Evolutionary conservation across 2,797 vertebrate species (phyloP).

Genomic region (Sebastolobus altivelis): DNA sequence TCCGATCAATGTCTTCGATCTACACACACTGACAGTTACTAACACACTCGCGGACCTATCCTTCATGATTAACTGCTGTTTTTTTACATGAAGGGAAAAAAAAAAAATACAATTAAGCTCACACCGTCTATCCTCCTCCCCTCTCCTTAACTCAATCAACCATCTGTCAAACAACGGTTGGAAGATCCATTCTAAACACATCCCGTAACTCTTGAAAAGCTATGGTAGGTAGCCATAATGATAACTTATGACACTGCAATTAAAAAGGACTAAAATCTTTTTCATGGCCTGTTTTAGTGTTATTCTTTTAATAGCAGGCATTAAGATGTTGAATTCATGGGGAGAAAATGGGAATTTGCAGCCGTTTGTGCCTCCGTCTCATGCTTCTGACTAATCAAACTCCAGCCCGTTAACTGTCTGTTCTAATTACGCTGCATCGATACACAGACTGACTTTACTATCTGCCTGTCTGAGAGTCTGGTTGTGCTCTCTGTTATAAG

Average conservation of each 20-base stretch:
- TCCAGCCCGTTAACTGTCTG: conserved; percentile 58
- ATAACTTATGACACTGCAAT: conserved; percentile 62
- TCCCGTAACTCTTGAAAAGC: conserved; percentile 42
- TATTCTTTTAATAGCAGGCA: conserved; percentile 62
- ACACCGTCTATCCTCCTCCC: conserved; percentile 14
- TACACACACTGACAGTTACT: conserved; percentile 56
- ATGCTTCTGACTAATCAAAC: conserved; percentile 67
- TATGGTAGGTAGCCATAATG: conserved; percentile 35
- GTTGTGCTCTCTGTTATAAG: conserved; percentile 3
- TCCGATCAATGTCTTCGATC: conserved; percentile 80
- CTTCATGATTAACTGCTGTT: conserved; percentile 59
- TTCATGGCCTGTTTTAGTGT: conserved; percentile 52
- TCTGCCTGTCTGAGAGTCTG: conserved; percentile 34
- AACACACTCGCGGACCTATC: conserved; percentile 56
- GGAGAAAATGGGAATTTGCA: conserved; percentile 53
- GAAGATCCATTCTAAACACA: conserved; percentile 33
- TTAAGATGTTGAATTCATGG: conserved; percentile 56
- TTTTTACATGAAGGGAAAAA: neutral
- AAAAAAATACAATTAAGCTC: conserved; percentile 36
- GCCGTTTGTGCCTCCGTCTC: conserved; percentile 46
- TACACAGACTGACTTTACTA: conserved; percentile 39
- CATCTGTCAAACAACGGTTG: conserved; percentile 48
- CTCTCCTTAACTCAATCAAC: conserved; percentile 25
- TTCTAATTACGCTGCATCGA: conserved; percentile 62
- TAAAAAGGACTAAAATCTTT: conserved; percentile 55